These are phyloP conservation scores for Leptopilina syphax DNA, from an alignment of 2,888 invertebrate species.

Conservation along the genomic window DNA sequence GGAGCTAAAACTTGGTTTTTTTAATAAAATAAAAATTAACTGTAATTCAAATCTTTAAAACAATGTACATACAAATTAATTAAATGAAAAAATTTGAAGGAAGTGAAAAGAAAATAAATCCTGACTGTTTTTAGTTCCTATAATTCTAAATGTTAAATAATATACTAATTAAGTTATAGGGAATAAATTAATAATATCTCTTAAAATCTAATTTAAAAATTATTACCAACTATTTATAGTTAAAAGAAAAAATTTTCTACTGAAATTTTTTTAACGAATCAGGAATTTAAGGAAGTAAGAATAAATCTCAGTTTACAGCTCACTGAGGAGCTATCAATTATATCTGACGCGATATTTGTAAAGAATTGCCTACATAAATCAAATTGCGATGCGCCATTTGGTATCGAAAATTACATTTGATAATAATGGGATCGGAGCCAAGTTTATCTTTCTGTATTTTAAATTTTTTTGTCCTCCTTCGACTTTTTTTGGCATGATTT, in stretches of 20 bases:
- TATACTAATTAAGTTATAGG: too few relatives aligned
- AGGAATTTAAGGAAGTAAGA: background rate
- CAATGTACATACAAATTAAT: too few relatives aligned
- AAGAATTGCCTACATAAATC: background rate
- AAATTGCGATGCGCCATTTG: constrained; percentile 12
- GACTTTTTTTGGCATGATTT: background rate
- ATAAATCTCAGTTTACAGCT: background rate
- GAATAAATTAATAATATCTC: too few relatives aligned
- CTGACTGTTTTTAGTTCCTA: too few relatives aligned
- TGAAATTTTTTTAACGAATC: too few relatives aligned
- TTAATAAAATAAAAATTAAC: too few relatives aligned
- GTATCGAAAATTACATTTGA: constrained; percentile 12
- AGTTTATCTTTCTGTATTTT: background rate
- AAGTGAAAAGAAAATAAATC: too few relatives aligned
- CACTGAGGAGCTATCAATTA: constrained; percentile 9
- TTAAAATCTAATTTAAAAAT: too few relatives aligned
- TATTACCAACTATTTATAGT: background rate
- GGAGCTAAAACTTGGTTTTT: too few relatives aligned
- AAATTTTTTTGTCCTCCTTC: background rate
- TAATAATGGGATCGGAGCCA: constrained; percentile 1
- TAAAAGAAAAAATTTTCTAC: background rate
- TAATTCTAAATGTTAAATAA: too few relatives aligned
- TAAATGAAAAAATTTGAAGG: too few relatives aligned
- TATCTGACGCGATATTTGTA: background rate
- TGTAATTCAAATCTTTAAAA: too few relatives aligned